A percentile compares a stretch with the other conserved stretches of the same genome.
These are phyloP conservation scores for Mylabris phalerata DNA, from an alignment of 1,140 invertebrate species.

Conservation along the genomic window DNA sequence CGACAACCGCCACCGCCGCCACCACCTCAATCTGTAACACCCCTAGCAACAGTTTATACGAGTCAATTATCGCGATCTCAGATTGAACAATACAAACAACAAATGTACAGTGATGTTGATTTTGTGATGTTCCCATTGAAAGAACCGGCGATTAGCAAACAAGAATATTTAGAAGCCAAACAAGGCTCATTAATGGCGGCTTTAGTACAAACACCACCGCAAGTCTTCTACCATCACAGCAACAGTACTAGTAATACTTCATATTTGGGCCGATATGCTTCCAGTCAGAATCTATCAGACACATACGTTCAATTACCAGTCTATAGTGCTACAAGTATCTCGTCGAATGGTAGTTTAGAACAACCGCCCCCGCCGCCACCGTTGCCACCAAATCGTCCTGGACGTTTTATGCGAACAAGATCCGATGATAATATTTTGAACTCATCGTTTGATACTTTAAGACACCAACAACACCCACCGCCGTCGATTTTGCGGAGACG, in stretches of 20 bases:
- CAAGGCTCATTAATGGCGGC: slow-evolving; percentile 60
- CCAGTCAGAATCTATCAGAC: slow-evolving; percentile 67
- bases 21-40: slow-evolving; percentile 36
- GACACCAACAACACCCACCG: slow-evolving; percentile 43
- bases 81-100: slow-evolving; percentile 77
- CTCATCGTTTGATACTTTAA: slow-evolving; percentile 40
- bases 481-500: slow-evolving; percentile 51
- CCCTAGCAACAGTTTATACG: slow-evolving; percentile 53
- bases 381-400: slow-evolving; percentile 46
- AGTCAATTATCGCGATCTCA: slow-evolving; percentile 67
- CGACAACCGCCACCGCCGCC: slow-evolving; percentile 46
- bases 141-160: slow-evolving; percentile 79
- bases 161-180: slow-evolving; percentile 84
- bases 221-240: slow-evolving; percentile 57
- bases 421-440: slow-evolving; percentile 75
- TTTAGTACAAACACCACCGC: slow-evolving; percentile 50
- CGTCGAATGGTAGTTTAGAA: slow-evolving; percentile 51
- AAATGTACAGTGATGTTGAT: slow-evolving; percentile 81
- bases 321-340: slow-evolving; percentile 50
- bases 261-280: slow-evolving; percentile 65
- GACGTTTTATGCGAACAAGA: slow-evolving; percentile 57
- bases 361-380: slow-evolving; percentile 46
- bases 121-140: slow-evolving; percentile 85
- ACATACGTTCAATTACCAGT: slow-evolving; percentile 59
- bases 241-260: slow-evolving; percentile 53